Evolutionary conservation across 2,113 vertebrate genomes (phyloP).

Genomic region (Taurulus bubalis): DNA sequence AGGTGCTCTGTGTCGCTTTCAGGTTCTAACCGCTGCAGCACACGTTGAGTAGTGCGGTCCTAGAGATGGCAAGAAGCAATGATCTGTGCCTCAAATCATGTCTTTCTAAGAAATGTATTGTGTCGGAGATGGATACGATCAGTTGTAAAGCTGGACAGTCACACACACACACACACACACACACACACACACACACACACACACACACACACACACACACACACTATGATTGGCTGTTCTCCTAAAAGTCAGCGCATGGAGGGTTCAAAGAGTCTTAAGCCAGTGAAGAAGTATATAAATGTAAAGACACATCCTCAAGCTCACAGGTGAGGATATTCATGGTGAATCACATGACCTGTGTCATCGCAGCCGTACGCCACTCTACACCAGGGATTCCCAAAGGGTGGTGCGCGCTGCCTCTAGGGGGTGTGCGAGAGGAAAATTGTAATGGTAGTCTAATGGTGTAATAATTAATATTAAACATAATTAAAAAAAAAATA

Average conservation of each 20-base stretch:
- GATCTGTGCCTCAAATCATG: not conserved
- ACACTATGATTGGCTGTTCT: not conserved
- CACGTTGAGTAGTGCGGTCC: not conserved
- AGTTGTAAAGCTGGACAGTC: not conserved
- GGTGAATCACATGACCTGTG: too few species aligned
- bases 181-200: too few species aligned
- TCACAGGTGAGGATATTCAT: too few species aligned
- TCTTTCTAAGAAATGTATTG: not conserved
- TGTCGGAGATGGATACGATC: not conserved
- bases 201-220: too few species aligned
- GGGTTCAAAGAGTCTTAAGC: not conserved
- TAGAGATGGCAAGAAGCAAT: not conserved
- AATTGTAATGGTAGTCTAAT: too few species aligned
- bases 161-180: too few species aligned
- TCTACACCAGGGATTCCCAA: too few species aligned
- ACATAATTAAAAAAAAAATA: too few species aligned
- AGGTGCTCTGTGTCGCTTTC: not conserved
- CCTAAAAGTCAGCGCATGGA: not conserved
- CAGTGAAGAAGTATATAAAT: not conserved
- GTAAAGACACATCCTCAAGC: not conserved
- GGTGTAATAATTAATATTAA: too few species aligned
- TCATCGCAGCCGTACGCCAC: too few species aligned
- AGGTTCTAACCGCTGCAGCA: not conserved
- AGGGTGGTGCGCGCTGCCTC: too few species aligned
- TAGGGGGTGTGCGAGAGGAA: too few species aligned